These are phyloP conservation scores for Heliothis subflexa DNA, from an alignment of 1,140 invertebrate species.

Conservation along the genomic window DNA sequence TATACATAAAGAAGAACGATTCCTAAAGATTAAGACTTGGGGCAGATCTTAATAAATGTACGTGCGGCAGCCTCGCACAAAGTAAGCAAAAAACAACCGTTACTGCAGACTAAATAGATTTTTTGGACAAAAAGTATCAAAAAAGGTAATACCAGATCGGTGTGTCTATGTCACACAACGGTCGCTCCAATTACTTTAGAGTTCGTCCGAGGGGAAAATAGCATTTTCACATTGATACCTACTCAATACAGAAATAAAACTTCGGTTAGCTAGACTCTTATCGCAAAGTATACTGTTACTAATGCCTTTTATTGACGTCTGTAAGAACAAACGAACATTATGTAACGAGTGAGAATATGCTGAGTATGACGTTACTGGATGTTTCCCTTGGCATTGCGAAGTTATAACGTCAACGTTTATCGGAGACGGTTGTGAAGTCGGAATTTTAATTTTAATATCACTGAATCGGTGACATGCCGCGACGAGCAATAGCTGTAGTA, in stretches of 20 bases:
- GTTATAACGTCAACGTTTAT: slow-evolving; percentile 7
- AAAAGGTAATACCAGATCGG: slow-evolving; percentile 75
- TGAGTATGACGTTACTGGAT: slow-evolving; percentile 3
- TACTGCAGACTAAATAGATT: slow-evolving; percentile 81
- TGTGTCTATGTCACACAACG: slow-evolving; percentile 70
- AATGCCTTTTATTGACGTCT: slow-evolving; percentile 34
- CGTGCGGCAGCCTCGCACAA: slow-evolving; percentile 59
- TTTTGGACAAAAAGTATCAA: slow-evolving; percentile 81
- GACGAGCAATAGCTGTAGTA: not conserved
- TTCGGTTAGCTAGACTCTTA: slow-evolving; percentile 11
- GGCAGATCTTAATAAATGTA: slow-evolving; percentile 72
- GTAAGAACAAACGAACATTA: slow-evolving; percentile 30
- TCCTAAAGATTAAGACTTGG: slow-evolving; percentile 38
- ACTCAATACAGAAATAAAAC: slow-evolving; percentile 18
- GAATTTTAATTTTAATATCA: slow-evolving; percentile 19
- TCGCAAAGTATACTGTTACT: slow-evolving; percentile 14
- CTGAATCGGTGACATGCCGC: slow-evolving; percentile 17
- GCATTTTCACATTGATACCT: slow-evolving; percentile 41
- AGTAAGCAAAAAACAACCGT: slow-evolving; percentile 69
- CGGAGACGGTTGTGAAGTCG: slow-evolving; percentile 9
- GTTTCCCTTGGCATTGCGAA: slow-evolving; percentile 27
- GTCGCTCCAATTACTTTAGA: slow-evolving; percentile 72
- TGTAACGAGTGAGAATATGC: slow-evolving; percentile 13
- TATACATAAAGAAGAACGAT: slow-evolving; percentile 14
- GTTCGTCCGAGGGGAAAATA: slow-evolving; percentile 51